A percentile compares a stretch with the other conserved stretches of the same genome.
Conservation (phyloP, 2,888 invertebrate species). For the Drosophila glabriapex region DNA sequence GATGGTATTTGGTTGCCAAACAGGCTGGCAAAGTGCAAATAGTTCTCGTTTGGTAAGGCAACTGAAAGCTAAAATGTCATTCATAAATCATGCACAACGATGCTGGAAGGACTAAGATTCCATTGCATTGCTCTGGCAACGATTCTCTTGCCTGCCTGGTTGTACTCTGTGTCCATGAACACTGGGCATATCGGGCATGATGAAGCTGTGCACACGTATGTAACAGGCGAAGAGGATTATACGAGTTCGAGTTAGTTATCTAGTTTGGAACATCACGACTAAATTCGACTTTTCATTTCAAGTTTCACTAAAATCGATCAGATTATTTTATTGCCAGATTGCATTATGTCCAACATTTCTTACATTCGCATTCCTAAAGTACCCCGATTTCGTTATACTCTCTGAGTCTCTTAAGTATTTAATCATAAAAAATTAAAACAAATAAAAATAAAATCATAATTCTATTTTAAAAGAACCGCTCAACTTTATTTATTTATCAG, state of each 20-base stretch:
- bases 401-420: background rate
- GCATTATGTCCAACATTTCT: background rate
- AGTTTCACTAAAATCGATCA: background rate
- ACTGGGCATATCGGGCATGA: background rate
- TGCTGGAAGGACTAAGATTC: slow-evolving; percentile 57
- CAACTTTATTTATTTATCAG: background rate
- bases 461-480: background rate
- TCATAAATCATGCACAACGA: slow-evolving; percentile 82
- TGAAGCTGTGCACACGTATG: background rate
- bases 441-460: background rate
- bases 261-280: background rate
- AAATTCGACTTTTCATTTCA: background rate
- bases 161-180: background rate
- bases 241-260: background rate
- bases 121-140: slow-evolving; percentile 32
- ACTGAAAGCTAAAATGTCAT: slow-evolving; percentile 74
- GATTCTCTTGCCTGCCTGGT: background rate
- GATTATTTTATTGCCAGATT: background rate
- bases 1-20: slow-evolving; percentile 3
- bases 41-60: slow-evolving; percentile 6
- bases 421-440: background rate
- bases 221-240: background rate
- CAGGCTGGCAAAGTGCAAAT: background rate
- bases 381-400: background rate
- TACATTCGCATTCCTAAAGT: background rate